Percentiles rank a stretch among this genome's conserved stretches.
Evolutionary conservation across 2,797 vertebrate species (phyloP).

Genomic region (Channa striata): DNA sequence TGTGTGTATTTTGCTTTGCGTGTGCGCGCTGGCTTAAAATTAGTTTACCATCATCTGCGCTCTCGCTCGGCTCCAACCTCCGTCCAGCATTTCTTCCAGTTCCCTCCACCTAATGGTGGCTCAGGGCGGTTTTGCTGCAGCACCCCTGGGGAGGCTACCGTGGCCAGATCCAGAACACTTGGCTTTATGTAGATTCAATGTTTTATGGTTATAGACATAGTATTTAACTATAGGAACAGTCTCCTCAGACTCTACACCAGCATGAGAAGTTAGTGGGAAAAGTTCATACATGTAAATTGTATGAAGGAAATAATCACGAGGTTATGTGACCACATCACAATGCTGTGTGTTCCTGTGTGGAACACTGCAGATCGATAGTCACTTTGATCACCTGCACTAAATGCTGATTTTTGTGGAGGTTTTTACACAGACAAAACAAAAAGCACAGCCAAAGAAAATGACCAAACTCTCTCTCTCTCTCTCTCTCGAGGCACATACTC

Average conservation of each 20-base stretch:
- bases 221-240: slow-evolving; percentile 80
- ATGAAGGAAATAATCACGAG: slow-evolving; percentile 23
- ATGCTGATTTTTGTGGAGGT: slow-evolving; percentile 2
- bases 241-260: slow-evolving; percentile 62
- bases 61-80: slow-evolving; percentile 46
- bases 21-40: slow-evolving; percentile 57
- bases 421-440: slow-evolving; percentile 18
- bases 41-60: slow-evolving; percentile 81
- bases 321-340: slow-evolving; percentile 47
- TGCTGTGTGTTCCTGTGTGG: slow-evolving; percentile 15
- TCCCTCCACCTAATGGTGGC: slow-evolving; percentile 71
- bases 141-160: slow-evolving; percentile 75
- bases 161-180: slow-evolving; percentile 77
- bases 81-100: slow-evolving; percentile 67
- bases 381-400: slow-evolving; percentile 8
- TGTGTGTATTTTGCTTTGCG: slow-evolving; percentile 12
- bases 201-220: slow-evolving; percentile 83
- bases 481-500: too few species aligned
- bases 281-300: slow-evolving; percentile 5
- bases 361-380: slow-evolving; percentile 7
- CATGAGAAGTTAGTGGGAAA: slow-evolving; percentile 51
- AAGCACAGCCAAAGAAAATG: too few species aligned
- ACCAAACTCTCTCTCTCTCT: too few species aligned
- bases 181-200: slow-evolving; percentile 80
- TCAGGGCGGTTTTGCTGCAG: slow-evolving; percentile 71